Conservation (phyloP, 2,888 invertebrate species). For the Tiliacea citrago region DNA sequence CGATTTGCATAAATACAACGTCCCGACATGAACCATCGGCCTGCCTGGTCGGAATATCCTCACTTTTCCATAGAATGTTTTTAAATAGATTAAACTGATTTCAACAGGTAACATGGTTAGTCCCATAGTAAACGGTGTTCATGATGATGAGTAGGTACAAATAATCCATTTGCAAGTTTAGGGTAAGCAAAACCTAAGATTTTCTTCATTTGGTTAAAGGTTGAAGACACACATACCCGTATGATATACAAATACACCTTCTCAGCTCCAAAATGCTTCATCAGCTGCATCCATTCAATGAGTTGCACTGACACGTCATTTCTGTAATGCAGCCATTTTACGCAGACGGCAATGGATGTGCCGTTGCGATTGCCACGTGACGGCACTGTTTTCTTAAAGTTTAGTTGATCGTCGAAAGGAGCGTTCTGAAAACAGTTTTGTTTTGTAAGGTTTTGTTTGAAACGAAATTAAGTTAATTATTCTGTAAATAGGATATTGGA, state of each 20-base stretch:
- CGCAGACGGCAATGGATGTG: conserved; percentile 39
- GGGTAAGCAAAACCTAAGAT: background rate
- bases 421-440: conserved; percentile 12
- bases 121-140: too few relatives aligned
- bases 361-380: background rate
- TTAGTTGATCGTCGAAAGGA: conserved; percentile 13
- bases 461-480: background rate
- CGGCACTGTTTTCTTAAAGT: background rate
- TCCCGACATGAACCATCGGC: too few relatives aligned
- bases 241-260: conserved; percentile 40
- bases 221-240: conserved; percentile 25
- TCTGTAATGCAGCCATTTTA: conserved; percentile 46
- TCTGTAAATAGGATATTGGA: too few relatives aligned
- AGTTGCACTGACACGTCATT: conserved; percentile 37
- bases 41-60: too few relatives aligned
- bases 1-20: too few relatives aligned
- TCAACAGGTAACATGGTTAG: too few relatives aligned
- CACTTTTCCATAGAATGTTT: too few relatives aligned
- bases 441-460: background rate
- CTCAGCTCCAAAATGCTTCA: conserved; percentile 42
- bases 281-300: conserved; percentile 51
- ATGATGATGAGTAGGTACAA: too few relatives aligned
- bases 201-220: background rate
- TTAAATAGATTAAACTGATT: too few relatives aligned
- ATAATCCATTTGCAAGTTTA: background rate